Evolutionary conservation across 2,113 vertebrate species (phyloP).

Genomic region (Oreochromis niloticus): DNA sequence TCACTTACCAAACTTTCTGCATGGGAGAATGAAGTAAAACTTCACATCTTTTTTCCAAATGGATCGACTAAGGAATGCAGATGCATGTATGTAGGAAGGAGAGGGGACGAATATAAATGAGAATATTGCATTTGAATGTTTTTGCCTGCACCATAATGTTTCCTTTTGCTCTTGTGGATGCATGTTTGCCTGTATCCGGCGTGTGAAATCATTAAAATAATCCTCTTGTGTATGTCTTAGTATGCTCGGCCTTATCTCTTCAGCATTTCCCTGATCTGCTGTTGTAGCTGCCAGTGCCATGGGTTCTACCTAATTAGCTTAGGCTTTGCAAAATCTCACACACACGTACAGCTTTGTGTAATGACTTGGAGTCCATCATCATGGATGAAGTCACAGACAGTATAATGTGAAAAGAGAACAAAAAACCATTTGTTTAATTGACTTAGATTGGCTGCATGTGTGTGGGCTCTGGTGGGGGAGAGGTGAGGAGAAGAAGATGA

Average conservation of each 20-base stretch:
- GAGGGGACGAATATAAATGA: not conserved
- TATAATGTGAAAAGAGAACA: slow-evolving; percentile 35
- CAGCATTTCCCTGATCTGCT: slow-evolving; percentile 41
- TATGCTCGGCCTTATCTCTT: slow-evolving; percentile 37
- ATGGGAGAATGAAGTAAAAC: not conserved
- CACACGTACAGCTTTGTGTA: slow-evolving; percentile 25
- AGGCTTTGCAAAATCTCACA: slow-evolving; percentile 17
- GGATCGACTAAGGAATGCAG: not conserved
- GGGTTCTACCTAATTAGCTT: slow-evolving; percentile 50
- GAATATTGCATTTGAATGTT: not conserved
- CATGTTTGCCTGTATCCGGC: not conserved
- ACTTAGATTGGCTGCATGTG: slow-evolving; percentile 29
- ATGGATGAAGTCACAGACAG: slow-evolving; percentile 29
- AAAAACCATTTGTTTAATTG: slow-evolving; percentile 59
- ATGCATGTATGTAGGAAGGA: not conserved
- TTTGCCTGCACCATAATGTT: not conserved
- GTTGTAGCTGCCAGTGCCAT: slow-evolving; percentile 29
- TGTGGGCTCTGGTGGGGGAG: slow-evolving; percentile 2
- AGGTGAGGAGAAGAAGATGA: not conserved
- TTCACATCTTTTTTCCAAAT: not conserved
- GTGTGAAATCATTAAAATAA: slow-evolving; percentile 38
- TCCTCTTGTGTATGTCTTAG: slow-evolving; percentile 5
- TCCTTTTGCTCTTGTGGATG: not conserved
- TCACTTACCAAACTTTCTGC: not conserved
- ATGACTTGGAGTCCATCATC: slow-evolving; percentile 50